Conservation (phyloP, 1,140 invertebrate species). For the Trigoniulus corallinus region DNA sequence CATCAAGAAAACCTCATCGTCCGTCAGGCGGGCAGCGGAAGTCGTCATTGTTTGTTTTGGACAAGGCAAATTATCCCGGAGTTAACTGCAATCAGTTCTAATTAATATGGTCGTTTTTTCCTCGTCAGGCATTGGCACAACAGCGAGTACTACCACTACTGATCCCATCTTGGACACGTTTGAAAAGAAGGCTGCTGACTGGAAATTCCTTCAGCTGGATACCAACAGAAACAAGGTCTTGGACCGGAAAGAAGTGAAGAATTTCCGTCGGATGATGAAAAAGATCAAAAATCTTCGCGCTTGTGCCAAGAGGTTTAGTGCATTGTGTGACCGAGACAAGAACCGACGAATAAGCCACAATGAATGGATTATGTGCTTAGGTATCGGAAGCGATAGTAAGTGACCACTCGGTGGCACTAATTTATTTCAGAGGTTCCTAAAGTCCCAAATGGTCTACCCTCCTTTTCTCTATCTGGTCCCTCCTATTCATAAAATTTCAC, state of each 20-base stretch:
- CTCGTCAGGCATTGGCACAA: too few relatives aligned
- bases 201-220: slow-evolving; percentile 76
- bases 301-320: slow-evolving; percentile 69
- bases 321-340: slow-evolving; percentile 61
- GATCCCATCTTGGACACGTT: too few relatives aligned
- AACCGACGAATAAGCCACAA: slow-evolving; percentile 51
- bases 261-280: slow-evolving; percentile 57
- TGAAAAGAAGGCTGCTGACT: slow-evolving; percentile 35
- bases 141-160: too few relatives aligned
- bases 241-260: slow-evolving; percentile 59
- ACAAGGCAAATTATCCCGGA: too few relatives aligned
- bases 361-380: slow-evolving; percentile 69
- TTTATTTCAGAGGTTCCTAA: not conserved
- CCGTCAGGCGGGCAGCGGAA: too few relatives aligned
- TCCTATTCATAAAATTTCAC: too few relatives aligned
- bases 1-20: too few relatives aligned
- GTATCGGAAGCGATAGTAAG: slow-evolving; percentile 42
- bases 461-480: not conserved
- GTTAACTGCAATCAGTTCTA: too few relatives aligned
- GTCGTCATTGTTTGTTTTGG: too few relatives aligned
- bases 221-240: slow-evolving; percentile 51
- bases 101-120: too few relatives aligned
- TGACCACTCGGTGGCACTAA: slow-evolving; percentile 9
- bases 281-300: slow-evolving; percentile 70
- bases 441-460: not conserved